These are phyloP conservation scores for Sebastes jordani DNA, from an alignment of 2,797 vertebrate species.

Conservation along the genomic window DNA sequence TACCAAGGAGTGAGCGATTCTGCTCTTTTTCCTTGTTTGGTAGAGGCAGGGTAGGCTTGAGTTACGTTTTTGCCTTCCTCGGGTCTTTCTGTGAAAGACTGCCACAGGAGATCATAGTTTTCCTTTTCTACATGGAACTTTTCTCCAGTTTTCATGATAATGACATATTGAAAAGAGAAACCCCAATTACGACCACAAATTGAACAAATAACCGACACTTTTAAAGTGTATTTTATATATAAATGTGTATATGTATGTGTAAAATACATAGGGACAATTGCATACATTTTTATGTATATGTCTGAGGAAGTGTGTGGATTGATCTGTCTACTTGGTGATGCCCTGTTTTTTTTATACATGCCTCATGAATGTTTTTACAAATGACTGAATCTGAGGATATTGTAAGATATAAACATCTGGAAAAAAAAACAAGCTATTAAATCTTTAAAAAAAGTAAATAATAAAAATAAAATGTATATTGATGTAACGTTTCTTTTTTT, in stretches of 20 bases:
- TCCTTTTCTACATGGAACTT: conserved; percentile 72
- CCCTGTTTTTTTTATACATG: conserved; percentile 80
- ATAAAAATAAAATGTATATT: conserved; percentile 82
- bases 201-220: conserved; percentile 77
- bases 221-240: conserved; percentile 85
- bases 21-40: conserved; percentile 56
- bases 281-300: conserved; percentile 82
- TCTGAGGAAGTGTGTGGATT: conserved; percentile 79
- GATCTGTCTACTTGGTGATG: conserved; percentile 78
- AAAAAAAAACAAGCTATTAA: conserved; percentile 69
- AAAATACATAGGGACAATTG: conserved; percentile 77
- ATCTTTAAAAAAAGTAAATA: conserved; percentile 78
- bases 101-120: conserved; percentile 70
- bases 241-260: conserved; percentile 82
- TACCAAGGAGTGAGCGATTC: conserved; percentile 51
- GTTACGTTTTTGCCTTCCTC: conserved; percentile 75
- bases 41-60: conserved; percentile 71
- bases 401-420: conserved; percentile 75
- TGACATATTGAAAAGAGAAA: conserved; percentile 55
- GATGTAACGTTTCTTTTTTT: conserved; percentile 61
- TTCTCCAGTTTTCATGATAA: conserved; percentile 74
- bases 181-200: conserved; percentile 63
- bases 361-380: conserved; percentile 87
- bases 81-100: conserved; percentile 87
- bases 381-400: conserved; percentile 78